Evolutionary conservation across 2,797 vertebrate genomes (phyloP), one percentile per base, ranked within the genome.

Genomic region (Euthynnus affinis): DNA sequence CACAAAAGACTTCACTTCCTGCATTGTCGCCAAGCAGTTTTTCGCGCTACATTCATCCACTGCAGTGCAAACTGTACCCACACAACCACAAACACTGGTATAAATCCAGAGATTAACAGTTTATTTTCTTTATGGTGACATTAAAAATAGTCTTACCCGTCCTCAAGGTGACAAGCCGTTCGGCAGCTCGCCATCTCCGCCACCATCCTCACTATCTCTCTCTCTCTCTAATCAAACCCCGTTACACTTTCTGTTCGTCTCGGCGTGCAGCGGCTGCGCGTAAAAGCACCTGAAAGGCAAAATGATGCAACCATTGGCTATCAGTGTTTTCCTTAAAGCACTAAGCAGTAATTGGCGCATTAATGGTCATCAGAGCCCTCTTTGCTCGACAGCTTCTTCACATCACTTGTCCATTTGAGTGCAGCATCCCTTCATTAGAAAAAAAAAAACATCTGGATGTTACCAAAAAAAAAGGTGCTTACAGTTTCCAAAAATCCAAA

Each of bases 171-270:
- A 48, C 77, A 72, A 10, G 77, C 84, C n/a, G 87, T 82, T 61
- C 84, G 87, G 29, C 74, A 89, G 87, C 76, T 91, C 73, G 87
- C 92, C 95, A 95, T 95, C 71, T 85, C 68, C 15, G 91, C 93
- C 75, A 96, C 95, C 94, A 95, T 95, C 80, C 78, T 82, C 59
- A 34, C 10, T 1, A 7, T 44, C 29, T 32, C 29, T 32, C 5
- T 32, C 29, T 32, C 49, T 10, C 25, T 22, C 56, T 27, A 7
- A 56, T 3, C 74, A 17, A 37, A 25, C n/a, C 13, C 61, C 25
- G 71, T 22, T 71, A 62, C 0, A 6, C 52, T 69, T 51, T 80
- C 34, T 25, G 48, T 59, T 52, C 7, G 0, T 7, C 32, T 0
- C 34, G 1, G 20, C 9, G 57, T 34, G 59, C 42, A 20, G 60